These are phyloP conservation scores for Campaea margaritaria DNA, from an alignment of 2,888 invertebrate genomes.

Conservation along the genomic window DNA sequence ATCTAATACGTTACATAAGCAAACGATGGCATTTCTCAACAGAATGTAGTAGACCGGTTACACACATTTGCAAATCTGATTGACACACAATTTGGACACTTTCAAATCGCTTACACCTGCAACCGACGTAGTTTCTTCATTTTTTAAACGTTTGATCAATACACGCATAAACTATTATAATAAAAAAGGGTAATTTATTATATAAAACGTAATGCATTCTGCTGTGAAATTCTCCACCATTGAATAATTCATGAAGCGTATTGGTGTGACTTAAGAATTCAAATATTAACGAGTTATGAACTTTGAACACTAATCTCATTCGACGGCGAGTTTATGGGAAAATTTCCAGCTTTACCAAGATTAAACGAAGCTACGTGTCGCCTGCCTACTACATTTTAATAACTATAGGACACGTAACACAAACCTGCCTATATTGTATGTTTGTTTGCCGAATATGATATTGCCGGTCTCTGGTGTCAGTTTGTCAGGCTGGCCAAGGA, in stretches of 20 bases:
- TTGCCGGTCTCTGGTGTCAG: too few species aligned
- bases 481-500: too few species aligned
- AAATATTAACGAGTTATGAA: slow-evolving; percentile 14
- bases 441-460: too few species aligned
- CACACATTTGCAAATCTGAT: slow-evolving; percentile 2
- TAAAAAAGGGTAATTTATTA: slow-evolving; percentile 12
- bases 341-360: slow-evolving; percentile 6
- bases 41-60: too few species aligned
- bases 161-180: too few species aligned
- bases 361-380: slow-evolving; percentile 7
- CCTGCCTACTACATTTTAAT: too few species aligned
- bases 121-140: too few species aligned
- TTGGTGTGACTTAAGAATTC: slow-evolving; percentile 32
- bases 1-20: too few species aligned
- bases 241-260: slow-evolving; percentile 44
- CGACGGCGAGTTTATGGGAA: slow-evolving; percentile 5
- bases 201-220: slow-evolving; percentile 22
- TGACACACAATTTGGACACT: background rate
- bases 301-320: slow-evolving; percentile 6
- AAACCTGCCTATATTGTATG: too few species aligned
- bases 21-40: background rate
- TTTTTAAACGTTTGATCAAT: too few species aligned
- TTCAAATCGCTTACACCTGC: too few species aligned
- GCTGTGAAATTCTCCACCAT: slow-evolving; percentile 7
- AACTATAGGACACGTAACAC: too few species aligned